Percentiles rank a stretch among this genome's conserved stretches.
phyloP scores from a whole-genome alignment of 2,888 invertebrate species.

The Melinaea menophilus region DNA sequence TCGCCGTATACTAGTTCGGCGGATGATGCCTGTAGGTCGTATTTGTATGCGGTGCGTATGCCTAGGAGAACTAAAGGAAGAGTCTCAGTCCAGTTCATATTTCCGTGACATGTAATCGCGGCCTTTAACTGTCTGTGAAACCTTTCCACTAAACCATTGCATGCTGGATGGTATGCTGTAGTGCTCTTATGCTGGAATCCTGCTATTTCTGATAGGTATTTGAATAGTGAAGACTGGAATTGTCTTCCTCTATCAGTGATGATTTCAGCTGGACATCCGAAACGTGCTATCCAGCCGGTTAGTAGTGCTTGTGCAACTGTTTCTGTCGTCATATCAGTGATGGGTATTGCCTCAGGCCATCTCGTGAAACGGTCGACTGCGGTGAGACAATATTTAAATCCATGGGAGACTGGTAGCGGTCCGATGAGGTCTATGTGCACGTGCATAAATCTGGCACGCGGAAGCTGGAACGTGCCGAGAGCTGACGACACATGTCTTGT shows the following conservation, averaged over 20 bases:
- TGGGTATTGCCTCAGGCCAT: slow-evolving; percentile 11
- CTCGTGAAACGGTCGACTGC: slow-evolving; percentile 9
- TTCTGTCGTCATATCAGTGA: slow-evolving; percentile 9
- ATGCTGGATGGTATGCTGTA: slow-evolving; percentile 37
- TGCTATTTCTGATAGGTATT: slow-evolving; percentile 22
- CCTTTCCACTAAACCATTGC: slow-evolving; percentile 37
- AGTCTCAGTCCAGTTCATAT: slow-evolving; percentile 28
- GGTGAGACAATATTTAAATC: slow-evolving; percentile 7
- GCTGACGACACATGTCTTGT: slow-evolving; percentile 34
- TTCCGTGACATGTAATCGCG: slow-evolving; percentile 19
- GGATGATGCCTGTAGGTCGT: slow-evolving; percentile 30
- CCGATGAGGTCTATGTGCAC: slow-evolving; percentile 1
- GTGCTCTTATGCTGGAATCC: slow-evolving; percentile 32
- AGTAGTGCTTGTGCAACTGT: slow-evolving; percentile 8
- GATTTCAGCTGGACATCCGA: slow-evolving; percentile 10
- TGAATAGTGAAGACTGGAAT: slow-evolving; percentile 33
- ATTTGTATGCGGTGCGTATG: slow-evolving; percentile 21
- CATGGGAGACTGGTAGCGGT: slow-evolving; percentile 4
- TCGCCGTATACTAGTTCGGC: slow-evolving; percentile 35
- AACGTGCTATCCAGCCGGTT: slow-evolving; percentile 7
- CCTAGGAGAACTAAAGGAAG: slow-evolving; percentile 30
- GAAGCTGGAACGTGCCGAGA: neutral
- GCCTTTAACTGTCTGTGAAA: slow-evolving; percentile 31
- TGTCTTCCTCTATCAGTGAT: slow-evolving; percentile 7
- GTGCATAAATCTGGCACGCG: neutral